These are phyloP conservation scores for Dermatemys mawii DNA, from an alignment of 2,113 vertebrate species.

Conservation along the genomic window DNA sequence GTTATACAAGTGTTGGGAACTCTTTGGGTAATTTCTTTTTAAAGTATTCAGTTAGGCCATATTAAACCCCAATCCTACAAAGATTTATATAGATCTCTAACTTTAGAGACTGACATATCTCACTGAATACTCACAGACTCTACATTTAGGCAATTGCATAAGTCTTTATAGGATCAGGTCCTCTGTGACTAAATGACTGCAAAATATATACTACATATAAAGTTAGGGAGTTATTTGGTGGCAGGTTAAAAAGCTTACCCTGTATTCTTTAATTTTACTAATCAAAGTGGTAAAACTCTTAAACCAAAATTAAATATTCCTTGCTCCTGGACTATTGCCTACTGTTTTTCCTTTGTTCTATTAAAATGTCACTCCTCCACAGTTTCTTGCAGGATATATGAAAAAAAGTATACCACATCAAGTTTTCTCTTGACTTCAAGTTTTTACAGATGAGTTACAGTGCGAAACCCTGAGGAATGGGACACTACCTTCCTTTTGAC, in stretches of 20 bases:
- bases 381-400: not conserved
- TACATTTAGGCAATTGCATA: not conserved
- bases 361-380: not conserved
- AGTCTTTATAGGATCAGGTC: not conserved
- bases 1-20: not conserved
- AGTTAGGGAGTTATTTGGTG: not conserved
- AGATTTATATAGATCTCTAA: not conserved
- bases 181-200: not conserved
- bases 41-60: not conserved
- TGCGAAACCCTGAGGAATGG: not conserved
- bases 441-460: not conserved
- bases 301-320: not conserved
- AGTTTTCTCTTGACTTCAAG: not conserved
- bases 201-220: not conserved
- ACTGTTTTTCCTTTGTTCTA: not conserved
- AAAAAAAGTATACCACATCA: not conserved
- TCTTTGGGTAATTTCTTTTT: not conserved
- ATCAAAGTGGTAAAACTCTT: not conserved
- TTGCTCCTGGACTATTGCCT: accelerated
- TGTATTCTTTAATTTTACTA: not conserved
- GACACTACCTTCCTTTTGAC: not conserved
- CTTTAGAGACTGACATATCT: not conserved
- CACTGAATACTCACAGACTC: not conserved
- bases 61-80: not conserved
- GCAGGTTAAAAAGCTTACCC: not conserved